Conservation (phyloP, 2,888 invertebrate genomes). For the Leptinotarsa haldemani region DNA sequence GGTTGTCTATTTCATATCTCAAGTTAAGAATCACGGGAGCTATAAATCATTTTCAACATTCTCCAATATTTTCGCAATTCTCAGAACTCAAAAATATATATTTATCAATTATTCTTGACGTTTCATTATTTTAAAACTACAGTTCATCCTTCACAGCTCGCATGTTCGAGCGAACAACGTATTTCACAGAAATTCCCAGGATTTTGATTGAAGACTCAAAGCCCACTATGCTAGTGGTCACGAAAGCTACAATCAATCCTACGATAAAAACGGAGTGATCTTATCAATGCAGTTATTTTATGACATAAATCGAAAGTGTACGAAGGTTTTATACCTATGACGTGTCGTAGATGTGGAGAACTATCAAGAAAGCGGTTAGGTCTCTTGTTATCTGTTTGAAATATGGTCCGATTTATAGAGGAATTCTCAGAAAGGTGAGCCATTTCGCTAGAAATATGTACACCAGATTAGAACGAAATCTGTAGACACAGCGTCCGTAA, state of each 20-base stretch:
- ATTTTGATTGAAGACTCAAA: conserved; percentile 21
- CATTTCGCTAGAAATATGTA: conserved; percentile 8
- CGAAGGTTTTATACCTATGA: conserved; percentile 3
- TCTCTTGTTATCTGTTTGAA: conserved; percentile 7
- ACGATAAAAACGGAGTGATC: background rate
- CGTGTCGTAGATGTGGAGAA: background rate
- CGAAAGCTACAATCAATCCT: conserved; percentile 8
- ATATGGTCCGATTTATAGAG: conserved; percentile 4
- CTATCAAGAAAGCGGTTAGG: background rate
- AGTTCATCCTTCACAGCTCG: conserved; percentile 25
- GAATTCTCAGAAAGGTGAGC: background rate
- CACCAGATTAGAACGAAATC: background rate
- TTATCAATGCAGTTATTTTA: conserved; percentile 9
- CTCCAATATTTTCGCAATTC: conserved; percentile 14
- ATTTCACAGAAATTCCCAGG: conserved; percentile 3
- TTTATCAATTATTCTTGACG: conserved; percentile 23
- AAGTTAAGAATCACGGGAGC: background rate
- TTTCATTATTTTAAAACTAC: conserved; percentile 20
- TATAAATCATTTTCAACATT: conserved; percentile 17
- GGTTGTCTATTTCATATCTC: background rate
- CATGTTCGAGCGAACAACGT: conserved; percentile 16
- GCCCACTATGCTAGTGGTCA: conserved; percentile 14
- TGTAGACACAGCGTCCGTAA: no score
- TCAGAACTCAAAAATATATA: conserved; percentile 17
- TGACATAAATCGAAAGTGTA: background rate